Conservation (phyloP, 2,797 vertebrate genomes). For the Rhinoraja longicauda region DNA sequence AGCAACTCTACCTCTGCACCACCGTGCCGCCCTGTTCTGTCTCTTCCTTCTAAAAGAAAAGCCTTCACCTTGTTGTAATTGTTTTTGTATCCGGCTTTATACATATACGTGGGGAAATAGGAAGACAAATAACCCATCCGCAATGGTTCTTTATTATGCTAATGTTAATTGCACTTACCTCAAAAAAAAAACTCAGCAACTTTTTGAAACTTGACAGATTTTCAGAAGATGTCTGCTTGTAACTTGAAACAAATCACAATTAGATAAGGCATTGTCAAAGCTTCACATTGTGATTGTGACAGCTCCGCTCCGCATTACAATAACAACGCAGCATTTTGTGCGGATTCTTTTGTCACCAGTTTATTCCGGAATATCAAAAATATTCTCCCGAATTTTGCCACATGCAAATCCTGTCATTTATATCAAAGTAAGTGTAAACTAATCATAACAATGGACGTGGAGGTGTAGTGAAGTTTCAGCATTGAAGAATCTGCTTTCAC, state of each 20-base stretch:
- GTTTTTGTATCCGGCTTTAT: not conserved
- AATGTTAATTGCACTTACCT: slow-evolving; percentile 48
- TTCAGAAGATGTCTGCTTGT: slow-evolving; percentile 65
- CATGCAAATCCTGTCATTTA: slow-evolving; percentile 63
- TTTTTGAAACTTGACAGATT: slow-evolving; percentile 69
- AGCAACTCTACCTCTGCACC: too few species aligned
- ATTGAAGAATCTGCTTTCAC: slow-evolving; percentile 53
- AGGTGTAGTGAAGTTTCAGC: slow-evolving; percentile 59
- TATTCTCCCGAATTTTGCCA: slow-evolving; percentile 61
- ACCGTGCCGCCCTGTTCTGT: too few species aligned
- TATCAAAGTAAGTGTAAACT: slow-evolving; percentile 47
- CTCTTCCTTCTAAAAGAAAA: slow-evolving; percentile 5
- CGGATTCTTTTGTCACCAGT: slow-evolving; percentile 63
- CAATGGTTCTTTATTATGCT: not conserved
- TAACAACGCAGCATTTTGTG: slow-evolving; percentile 58
- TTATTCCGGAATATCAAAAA: slow-evolving; percentile 75
- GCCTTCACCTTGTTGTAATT: not conserved
- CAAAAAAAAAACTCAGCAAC: slow-evolving; percentile 39
- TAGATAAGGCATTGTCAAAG: slow-evolving; percentile 84
- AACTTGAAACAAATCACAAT: slow-evolving; percentile 77
- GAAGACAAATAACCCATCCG: not conserved
- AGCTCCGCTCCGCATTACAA: slow-evolving; percentile 64
- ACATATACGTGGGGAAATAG: not conserved
- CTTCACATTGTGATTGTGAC: slow-evolving; percentile 68
- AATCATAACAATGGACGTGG: slow-evolving; percentile 73